Percentiles rank a stretch among this genome's conserved stretches.
These are phyloP conservation scores for Slavum lentiscoides DNA, from an alignment of 2,888 invertebrate species.

Conservation along the genomic window DNA sequence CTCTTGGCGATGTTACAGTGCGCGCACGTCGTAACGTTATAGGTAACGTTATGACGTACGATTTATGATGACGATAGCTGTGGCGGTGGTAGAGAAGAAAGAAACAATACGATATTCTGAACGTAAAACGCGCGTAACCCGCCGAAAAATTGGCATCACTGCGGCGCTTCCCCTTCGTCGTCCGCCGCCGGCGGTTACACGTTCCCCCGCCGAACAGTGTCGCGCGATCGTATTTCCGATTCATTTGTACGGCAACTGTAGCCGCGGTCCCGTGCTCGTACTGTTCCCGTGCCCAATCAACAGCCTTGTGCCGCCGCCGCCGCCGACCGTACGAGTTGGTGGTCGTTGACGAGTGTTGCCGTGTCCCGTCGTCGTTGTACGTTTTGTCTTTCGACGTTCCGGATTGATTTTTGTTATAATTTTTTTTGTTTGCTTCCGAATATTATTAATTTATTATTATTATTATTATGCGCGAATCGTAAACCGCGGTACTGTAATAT, in stretches of 20 bases:
- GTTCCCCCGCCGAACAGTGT: constrained; percentile 48
- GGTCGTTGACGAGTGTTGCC: constrained; percentile 28
- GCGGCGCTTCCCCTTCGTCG: not conserved
- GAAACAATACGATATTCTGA: not conserved
- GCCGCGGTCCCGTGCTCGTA: not conserved
- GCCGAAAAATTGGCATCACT: constrained; percentile 35
- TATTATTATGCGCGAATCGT: not conserved
- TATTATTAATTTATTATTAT: too few relatives aligned
- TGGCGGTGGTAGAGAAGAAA: not conserved
- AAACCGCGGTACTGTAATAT: not conserved
- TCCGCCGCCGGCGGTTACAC: not conserved
- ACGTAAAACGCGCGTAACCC: not conserved
- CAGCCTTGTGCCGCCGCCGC: constrained; percentile 32
- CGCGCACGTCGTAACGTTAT: too few relatives aligned
- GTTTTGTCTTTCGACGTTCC: constrained; percentile 1
- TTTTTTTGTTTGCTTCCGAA: too few relatives aligned
- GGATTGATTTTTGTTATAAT: not conserved
- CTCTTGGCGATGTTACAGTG: too few relatives aligned
- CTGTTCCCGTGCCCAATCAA: constrained; percentile 37
- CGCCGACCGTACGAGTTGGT: constrained; percentile 23
- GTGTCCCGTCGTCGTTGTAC: not conserved
- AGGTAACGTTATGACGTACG: not conserved
- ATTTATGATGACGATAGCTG: not conserved
- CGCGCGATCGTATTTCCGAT: constrained; percentile 27
- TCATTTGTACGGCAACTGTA: constrained; percentile 32